Evolutionary conservation across 2,888 invertebrate species (phyloP).

Genomic region (Megaustenia siamemsis): DNA sequence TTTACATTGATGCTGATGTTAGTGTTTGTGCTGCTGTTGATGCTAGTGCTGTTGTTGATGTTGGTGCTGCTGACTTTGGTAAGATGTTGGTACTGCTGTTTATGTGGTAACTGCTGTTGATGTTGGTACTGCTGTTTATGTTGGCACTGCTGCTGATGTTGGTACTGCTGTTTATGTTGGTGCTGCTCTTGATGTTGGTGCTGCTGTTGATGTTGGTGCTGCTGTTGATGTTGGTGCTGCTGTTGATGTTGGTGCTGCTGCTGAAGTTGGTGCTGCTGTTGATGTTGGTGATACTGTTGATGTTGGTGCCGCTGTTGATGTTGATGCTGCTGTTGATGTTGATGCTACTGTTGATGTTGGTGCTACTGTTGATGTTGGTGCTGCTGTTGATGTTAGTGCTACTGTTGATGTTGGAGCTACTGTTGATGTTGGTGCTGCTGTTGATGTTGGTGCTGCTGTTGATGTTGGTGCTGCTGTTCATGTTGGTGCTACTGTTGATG

Average conservation of each 20-base stretch:
- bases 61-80: not conserved
- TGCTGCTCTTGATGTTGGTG: constrained; percentile 31
- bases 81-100: constrained; percentile 5
- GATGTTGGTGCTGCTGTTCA: not conserved
- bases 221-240: not conserved
- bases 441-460: not conserved
- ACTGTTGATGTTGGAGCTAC: not conserved
- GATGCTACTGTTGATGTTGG: not conserved
- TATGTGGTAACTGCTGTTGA: constrained; percentile 17
- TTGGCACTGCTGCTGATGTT: constrained; percentile 23
- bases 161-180: constrained; percentile 5
- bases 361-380: not conserved
- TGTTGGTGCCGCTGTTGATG: too few relatives aligned
- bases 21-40: not conserved
- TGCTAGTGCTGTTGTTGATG: not conserved
- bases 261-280: not conserved
- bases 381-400: not conserved
- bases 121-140: constrained; percentile 15
- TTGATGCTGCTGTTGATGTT: not conserved
- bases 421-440: not conserved
- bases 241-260: too few relatives aligned
- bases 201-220: not conserved
- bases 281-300: not conserved
- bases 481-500: not conserved
- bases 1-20: too few relatives aligned